phyloP scores from a whole-genome alignment of 1,140 invertebrate species.

The Penaeus vannamei region DNA sequence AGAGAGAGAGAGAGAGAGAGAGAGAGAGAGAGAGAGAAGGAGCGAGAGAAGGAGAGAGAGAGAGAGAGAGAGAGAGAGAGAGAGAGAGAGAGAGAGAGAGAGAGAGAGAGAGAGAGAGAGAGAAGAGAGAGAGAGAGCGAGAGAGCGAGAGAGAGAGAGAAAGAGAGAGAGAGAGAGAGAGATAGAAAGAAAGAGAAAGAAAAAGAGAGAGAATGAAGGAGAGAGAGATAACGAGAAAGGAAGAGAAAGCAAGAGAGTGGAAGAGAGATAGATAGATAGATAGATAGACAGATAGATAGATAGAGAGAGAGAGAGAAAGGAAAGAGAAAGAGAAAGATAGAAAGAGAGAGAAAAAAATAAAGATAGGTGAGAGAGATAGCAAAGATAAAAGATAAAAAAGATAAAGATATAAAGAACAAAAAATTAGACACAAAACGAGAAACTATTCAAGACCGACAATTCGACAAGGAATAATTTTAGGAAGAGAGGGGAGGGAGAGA shows the following conservation, averaged over 20 bases:
- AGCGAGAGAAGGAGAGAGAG: too few relatives aligned
- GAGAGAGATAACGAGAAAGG: too few relatives aligned
- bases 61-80: too few relatives aligned
- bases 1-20: too few relatives aligned
- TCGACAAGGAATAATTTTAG: too few relatives aligned
- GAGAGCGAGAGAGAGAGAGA: neutral
- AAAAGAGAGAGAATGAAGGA: neutral
- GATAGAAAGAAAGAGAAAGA: neutral
- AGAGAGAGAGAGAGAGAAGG: too few relatives aligned
- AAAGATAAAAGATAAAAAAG: neutral
- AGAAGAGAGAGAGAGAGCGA: neutral
- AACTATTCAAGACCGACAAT: too few relatives aligned
- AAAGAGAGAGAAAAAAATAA: neutral
- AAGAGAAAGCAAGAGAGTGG: neutral
- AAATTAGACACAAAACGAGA: too few relatives aligned
- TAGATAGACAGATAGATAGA: neutral
- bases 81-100: too few relatives aligned
- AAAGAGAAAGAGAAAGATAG: neutral
- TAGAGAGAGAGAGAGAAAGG: neutral
- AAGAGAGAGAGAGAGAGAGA: neutral
- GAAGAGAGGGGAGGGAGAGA: too few relatives aligned
- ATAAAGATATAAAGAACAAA: too few relatives aligned
- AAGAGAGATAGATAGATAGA: neutral
- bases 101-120: too few relatives aligned
- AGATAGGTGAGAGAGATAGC: neutral